Base-by-base conservation (phyloP, 2,797 vertebrate species). In the Sebastes hubbsi region DNA sequence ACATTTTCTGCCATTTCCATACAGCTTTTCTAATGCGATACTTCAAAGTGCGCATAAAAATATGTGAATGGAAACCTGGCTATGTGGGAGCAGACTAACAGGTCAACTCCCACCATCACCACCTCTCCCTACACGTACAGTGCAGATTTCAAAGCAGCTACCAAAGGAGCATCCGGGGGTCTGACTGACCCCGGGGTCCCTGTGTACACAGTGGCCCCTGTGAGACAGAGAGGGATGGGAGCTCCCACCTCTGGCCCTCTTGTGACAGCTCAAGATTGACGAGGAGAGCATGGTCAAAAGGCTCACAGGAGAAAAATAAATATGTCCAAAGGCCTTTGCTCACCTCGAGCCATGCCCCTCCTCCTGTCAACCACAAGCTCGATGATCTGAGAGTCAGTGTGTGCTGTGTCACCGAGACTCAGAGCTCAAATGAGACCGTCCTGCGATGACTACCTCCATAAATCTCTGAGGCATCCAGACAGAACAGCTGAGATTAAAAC, bases 291-390 rank as follows among this genome's bases (percentile, higher is more conserved):
- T 77, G 88, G 84, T 92, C 83, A 90, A 94, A 94, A 91, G 92
- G 86, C 88, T 92, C 91, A 87, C 87, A 79, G 87, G 85, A 92
- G 89, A 91, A 94, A 94, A 94, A 94, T 92, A 94, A 94, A 94
- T 92, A 93, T 69, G 86, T 88, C 84, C 55, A 82, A 83, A 86
- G 84, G 68, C 69, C 75, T 91, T 86, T 78, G 82, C 85, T 89
- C 81, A 86, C 82, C 75, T 84, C 36, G 7, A 77, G 76, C 81
- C 65, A 56, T 61, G 64, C 70, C 85, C 84, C 83, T 77, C 64
- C 80, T 13, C 80, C 63, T 36, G 8, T 60, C 71, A 77, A 76
- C 79, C 72, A 68, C 81, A 75, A 54, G 68, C 70, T 79, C 34
- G 46, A 36, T 63, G 76, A 87, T 80, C 71, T 68, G 72, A 75